Conservation (phyloP, 2,113 vertebrate species). For the Nothobranchius furzeri region DNA sequence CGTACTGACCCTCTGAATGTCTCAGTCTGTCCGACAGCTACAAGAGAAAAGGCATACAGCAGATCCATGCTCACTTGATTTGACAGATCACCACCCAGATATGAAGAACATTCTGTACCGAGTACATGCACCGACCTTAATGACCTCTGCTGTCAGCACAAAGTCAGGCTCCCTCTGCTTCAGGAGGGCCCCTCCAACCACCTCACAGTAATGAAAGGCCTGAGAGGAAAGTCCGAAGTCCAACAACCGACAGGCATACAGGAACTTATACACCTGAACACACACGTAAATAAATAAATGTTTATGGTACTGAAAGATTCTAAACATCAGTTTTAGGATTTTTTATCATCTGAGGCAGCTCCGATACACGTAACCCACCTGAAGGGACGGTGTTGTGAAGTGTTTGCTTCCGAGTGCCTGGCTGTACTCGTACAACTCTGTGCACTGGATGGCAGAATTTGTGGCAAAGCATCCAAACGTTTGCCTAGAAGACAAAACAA, state of each 20-base stretch:
- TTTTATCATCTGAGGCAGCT: too few relatives aligned
- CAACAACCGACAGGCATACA: constrained; percentile 87
- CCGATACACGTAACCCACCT: constrained; percentile 74
- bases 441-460: constrained; percentile 84
- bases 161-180: constrained; percentile 49
- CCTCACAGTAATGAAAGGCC: constrained; percentile 91
- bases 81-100: not conserved
- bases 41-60: constrained; percentile 3
- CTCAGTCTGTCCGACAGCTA: constrained; percentile 88
- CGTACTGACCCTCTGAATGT: constrained; percentile 79
- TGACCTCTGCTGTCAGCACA: constrained; percentile 80
- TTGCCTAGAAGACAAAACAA: constrained; percentile 72
- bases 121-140: constrained; percentile 77
- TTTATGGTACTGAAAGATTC: too few relatives aligned
- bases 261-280: constrained; percentile 87
- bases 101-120: too few relatives aligned
- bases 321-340: too few relatives aligned
- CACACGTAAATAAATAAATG: not conserved
- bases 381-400: constrained; percentile 84
- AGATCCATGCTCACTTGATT: not conserved
- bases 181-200: constrained; percentile 75
- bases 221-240: constrained; percentile 86
- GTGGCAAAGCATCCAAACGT: constrained; percentile 82
- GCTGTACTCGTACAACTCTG: constrained; percentile 88
- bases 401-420: constrained; percentile 78